Base-by-base conservation (phyloP, 2,797 vertebrate species). In the Sparidentex hasta region DNA sequence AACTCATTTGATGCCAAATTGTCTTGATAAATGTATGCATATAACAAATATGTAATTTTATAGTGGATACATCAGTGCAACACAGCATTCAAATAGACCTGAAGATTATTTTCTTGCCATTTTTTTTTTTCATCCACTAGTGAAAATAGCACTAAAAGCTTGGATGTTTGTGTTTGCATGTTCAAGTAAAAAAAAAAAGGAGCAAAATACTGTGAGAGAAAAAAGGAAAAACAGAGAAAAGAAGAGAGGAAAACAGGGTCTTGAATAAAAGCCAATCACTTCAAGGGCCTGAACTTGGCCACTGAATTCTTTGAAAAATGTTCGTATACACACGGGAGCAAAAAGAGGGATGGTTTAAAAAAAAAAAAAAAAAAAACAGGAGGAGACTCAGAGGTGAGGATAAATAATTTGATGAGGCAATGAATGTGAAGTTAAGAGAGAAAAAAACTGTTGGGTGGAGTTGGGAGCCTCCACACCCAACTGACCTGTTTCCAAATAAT, bases 401-500 rank as follows among this genome's bases (percentile, higher is more conserved):
- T 29, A 83, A 69, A 74, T 68, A 61, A 84, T 71, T 11, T 71
- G 70, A 77, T 82, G 65, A 78, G 74, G 72, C 55, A 73, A 67
- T 83, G 61, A 66, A 71, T 82, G 65, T 80, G 23, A 82, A 68
- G 11, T 82, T 82, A 78, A 67, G 46, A 21, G 27, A 38, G 63
- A 25, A 64, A 81, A 48, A 67, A 92, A 93, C 85, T 87, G 86
- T 92, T 92, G 94, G 95, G 95, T 93, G 95, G 95, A 96, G 94
- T 95, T 96, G 93, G 93, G 87, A 95, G 91, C 73, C 94, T 93
- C 92, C 95, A 95, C 94, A 96, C 94, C 94, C 93, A 95, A 96
- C 95, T 97, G 96, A 97, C 95, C 95, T 97, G 96, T 97, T 97
- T 98, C 96, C 95, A 97, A 97, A 97, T 97, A 97, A 97, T 96